Evolutionary conservation across 2,888 invertebrate genomes (phyloP).

Genomic region (Chaitophorus viminalis): DNA sequence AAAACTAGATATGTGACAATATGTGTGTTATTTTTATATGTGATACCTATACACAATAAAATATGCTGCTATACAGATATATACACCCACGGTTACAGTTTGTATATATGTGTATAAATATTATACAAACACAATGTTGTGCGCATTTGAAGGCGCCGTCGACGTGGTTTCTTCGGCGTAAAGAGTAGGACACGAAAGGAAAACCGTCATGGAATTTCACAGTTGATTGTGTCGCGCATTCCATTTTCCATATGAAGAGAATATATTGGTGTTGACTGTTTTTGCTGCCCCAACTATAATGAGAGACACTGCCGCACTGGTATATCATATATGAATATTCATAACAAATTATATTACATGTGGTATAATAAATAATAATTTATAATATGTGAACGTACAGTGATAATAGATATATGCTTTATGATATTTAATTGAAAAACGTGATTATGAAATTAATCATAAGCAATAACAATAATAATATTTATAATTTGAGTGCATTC

Average conservation of each 20-base stretch:
- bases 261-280: conserved; percentile 8
- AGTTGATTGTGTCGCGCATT: conserved; percentile 31
- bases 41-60: no score
- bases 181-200: conserved; percentile 42
- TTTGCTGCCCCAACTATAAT: neutral
- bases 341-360: neutral
- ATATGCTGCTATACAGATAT: neutral
- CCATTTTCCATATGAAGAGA: conserved; percentile 30
- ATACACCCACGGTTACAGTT: neutral
- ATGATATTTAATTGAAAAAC: no score
- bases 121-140: neutral
- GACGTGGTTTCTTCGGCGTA: neutral
- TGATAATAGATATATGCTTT: no score
- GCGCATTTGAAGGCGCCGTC: neutral
- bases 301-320: neutral
- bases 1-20: neutral
- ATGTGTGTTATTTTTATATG: neutral
- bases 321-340: neutral
- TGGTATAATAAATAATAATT: neutral
- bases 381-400: neutral
- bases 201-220: conserved; percentile 51
- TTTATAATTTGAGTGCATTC: no score
- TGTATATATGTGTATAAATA: neutral
- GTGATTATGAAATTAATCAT: no score
- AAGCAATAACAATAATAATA: no score